These are phyloP conservation scores for Vireo griseus DNA, from an alignment of 2,797 vertebrate genomes.

Conservation along the genomic window DNA sequence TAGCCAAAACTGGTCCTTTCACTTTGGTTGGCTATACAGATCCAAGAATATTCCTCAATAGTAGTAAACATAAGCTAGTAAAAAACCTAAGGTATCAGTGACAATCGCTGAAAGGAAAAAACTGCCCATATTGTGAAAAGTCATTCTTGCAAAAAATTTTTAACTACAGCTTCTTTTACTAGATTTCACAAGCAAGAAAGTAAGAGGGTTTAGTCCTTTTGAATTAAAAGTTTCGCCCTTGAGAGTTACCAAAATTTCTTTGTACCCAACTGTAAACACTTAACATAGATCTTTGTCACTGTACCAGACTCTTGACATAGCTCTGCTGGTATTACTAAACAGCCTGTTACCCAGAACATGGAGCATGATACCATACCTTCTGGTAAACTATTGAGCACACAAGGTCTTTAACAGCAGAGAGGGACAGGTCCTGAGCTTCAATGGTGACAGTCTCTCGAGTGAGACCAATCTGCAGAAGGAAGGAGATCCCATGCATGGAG, in stretches of 20 bases:
- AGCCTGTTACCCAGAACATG: neutral
- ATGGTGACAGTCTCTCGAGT: conserved; percentile 93
- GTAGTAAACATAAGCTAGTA: neutral
- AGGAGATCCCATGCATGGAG: conserved; percentile 90
- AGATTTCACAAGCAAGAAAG: neutral
- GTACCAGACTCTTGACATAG: neutral
- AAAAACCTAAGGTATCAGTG: neutral
- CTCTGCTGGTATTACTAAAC: neutral
- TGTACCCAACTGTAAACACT: neutral
- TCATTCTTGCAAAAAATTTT: neutral
- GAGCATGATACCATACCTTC: conserved; percentile 81
- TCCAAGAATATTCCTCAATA: neutral
- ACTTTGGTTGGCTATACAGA: neutral
- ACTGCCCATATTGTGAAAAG: neutral
- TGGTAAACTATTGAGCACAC: conserved; percentile 98
- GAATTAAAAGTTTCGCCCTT: neutral
- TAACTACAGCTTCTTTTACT: neutral
- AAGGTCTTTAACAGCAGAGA: conserved; percentile 92
- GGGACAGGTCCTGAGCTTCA: conserved; percentile 90
- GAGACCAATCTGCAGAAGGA: conserved; percentile 95
- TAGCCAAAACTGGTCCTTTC: neutral
- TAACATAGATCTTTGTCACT: neutral
- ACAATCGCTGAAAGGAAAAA: neutral
- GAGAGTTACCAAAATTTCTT: neutral
- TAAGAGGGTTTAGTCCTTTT: neutral